Conservation (phyloP, 2,113 vertebrate species). For the Python bivittatus region DNA sequence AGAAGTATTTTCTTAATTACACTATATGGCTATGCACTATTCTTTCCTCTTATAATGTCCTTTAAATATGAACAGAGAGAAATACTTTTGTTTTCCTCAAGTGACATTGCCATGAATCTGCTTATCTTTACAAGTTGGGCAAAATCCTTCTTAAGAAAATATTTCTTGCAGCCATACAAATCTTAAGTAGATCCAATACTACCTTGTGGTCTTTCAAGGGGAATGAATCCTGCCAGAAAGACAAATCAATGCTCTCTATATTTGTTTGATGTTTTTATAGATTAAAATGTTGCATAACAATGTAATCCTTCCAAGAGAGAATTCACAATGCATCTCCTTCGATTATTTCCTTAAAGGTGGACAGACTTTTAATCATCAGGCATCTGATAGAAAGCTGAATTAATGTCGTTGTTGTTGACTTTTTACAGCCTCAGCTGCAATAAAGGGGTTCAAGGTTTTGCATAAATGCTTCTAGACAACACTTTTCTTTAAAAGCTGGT, state of each 20-base stretch:
- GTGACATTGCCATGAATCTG: not conserved
- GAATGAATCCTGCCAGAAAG: not conserved
- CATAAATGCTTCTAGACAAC: not conserved
- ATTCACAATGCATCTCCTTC: not conserved
- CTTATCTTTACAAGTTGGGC: not conserved
- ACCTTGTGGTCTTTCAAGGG: not conserved
- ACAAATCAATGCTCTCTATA: not conserved
- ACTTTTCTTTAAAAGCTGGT: not conserved
- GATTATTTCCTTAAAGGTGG: not conserved
- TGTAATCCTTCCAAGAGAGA: not conserved
- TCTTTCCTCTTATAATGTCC: not conserved
- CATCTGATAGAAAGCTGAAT: not conserved
- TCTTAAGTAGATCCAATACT: not conserved
- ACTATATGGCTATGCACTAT: not conserved
- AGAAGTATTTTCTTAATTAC: not conserved
- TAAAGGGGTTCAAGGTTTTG: not conserved
- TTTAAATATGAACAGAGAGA: not conserved
- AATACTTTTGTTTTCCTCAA: not conserved
- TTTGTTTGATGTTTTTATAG: not conserved
- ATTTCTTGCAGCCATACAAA: not conserved
- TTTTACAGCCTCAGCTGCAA: not conserved
- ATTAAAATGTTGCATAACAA: conserved; percentile 8
- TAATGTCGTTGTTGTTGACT: not conserved
- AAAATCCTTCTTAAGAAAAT: not conserved
- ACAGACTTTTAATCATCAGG: not conserved